Evolutionary conservation across 2,113 vertebrate genomes (phyloP).

Genomic region (Oxyruncus cristatus): DNA sequence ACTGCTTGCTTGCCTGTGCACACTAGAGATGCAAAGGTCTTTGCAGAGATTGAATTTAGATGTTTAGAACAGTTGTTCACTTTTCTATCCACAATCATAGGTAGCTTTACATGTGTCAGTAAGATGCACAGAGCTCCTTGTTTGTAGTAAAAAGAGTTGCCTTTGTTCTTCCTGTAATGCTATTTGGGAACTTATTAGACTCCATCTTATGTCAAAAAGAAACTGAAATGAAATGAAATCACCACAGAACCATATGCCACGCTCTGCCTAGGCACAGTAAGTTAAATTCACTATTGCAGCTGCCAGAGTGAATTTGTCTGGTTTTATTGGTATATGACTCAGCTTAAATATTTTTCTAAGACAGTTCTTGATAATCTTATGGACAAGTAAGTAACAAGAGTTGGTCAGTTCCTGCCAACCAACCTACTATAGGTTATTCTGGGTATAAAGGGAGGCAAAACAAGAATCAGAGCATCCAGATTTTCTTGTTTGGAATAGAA

Average conservation of each 20-base stretch:
- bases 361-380: constrained; percentile 6
- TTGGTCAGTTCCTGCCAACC: neutral
- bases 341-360: constrained; percentile 42
- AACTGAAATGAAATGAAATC: constrained; percentile 32
- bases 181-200: neutral
- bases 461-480: neutral
- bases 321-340: constrained; percentile 42
- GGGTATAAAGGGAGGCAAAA: neutral
- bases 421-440: neutral
- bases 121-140: neutral
- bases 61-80: neutral
- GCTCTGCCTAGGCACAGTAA: neutral
- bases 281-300: constrained; percentile 28
- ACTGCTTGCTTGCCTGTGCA: neutral
- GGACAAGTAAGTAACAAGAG: neutral
- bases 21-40: neutral
- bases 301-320: constrained; percentile 37
- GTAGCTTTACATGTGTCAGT: neutral
- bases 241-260: constrained; percentile 2
- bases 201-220: constrained; percentile 1
- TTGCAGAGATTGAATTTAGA: neutral
- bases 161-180: constrained; percentile 14
- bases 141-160: neutral
- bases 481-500: neutral
- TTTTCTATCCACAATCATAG: neutral